Conservation (phyloP, 2,888 invertebrate species). For the Pyrocoelia pectoralis region DNA sequence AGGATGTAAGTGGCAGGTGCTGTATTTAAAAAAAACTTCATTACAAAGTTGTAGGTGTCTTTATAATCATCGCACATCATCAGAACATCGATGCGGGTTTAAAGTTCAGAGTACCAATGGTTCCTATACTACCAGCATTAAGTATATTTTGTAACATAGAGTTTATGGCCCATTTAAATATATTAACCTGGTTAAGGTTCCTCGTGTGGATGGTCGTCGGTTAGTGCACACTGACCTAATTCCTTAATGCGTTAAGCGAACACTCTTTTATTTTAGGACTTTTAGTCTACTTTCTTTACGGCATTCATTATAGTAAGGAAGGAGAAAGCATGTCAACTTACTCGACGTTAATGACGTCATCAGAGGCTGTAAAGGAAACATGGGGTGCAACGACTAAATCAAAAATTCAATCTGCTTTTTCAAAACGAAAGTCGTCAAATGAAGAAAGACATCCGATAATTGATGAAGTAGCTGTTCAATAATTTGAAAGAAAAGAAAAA, state of each 20-base stretch:
- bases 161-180: conserved; percentile 83
- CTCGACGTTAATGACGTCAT: conserved; percentile 71
- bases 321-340: conserved; percentile 69
- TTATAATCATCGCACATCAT: conserved; percentile 75
- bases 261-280: conserved; percentile 64
- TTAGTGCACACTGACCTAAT: conserved; percentile 54
- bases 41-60: conserved; percentile 63
- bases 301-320: conserved; percentile 85
- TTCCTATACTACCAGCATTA: conserved; percentile 79
- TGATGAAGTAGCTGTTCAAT: conserved; percentile 50
- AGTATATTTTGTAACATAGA: conserved; percentile 85
- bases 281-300: conserved; percentile 83
- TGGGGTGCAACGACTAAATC: conserved; percentile 66
- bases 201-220: conserved; percentile 88
- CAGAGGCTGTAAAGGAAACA: conserved; percentile 68
- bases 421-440: conserved; percentile 53
- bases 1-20: conserved; percentile 64
- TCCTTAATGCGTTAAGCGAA: no score
- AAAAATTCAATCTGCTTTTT: conserved; percentile 54
- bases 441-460: conserved; percentile 58
- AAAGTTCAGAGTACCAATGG: conserved; percentile 82
- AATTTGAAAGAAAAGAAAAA: neutral
- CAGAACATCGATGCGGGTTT: conserved; percentile 72
- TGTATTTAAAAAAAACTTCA: neutral
- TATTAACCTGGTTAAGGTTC: conserved; percentile 84